A percentile compares a stretch with the other conserved stretches of the same genome.
Evolutionary conservation across 2,797 vertebrate genomes (phyloP).

Genomic region (Dromococcyx pavoninus): DNA sequence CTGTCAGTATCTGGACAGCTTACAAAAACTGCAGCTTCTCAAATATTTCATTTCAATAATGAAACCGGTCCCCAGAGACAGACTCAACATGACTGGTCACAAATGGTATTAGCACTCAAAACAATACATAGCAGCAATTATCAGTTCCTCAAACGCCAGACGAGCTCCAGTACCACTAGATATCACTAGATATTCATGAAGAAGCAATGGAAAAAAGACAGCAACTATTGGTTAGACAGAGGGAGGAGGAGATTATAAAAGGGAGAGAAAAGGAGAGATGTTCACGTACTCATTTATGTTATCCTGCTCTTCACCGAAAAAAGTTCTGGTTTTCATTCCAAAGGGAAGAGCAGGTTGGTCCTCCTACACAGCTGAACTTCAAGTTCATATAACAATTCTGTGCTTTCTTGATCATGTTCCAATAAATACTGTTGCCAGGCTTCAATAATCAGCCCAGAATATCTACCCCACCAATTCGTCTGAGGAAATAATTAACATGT

Average conservation of each 20-base stretch:
- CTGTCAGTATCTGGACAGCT: not conserved
- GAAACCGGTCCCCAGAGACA: not conserved
- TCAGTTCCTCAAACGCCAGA: not conserved
- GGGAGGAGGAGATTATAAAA: not conserved
- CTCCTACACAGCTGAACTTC: not conserved
- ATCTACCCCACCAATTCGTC: not conserved
- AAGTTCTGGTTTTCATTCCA: not conserved
- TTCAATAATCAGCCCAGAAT: not conserved
- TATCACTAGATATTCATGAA: not conserved
- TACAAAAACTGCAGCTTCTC: not conserved
- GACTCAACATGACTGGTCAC: not conserved
- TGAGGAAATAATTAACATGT: not conserved
- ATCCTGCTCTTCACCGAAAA: not conserved
- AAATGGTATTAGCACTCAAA: not conserved
- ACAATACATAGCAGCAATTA: not conserved
- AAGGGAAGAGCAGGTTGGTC: not conserved
- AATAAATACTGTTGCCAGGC: not conserved
- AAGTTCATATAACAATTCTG: not conserved
- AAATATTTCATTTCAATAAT: not conserved
- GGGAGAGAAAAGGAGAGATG: not conserved
- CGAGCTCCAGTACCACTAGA: not conserved
- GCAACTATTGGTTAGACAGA: not conserved
- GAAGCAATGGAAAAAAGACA: slow-evolving; percentile 2
- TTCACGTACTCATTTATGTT: not conserved
- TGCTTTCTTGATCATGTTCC: not conserved